These are phyloP conservation scores for Panulirus ornatus DNA, from an alignment of 1,140 invertebrate genomes.

Conservation along the genomic window DNA sequence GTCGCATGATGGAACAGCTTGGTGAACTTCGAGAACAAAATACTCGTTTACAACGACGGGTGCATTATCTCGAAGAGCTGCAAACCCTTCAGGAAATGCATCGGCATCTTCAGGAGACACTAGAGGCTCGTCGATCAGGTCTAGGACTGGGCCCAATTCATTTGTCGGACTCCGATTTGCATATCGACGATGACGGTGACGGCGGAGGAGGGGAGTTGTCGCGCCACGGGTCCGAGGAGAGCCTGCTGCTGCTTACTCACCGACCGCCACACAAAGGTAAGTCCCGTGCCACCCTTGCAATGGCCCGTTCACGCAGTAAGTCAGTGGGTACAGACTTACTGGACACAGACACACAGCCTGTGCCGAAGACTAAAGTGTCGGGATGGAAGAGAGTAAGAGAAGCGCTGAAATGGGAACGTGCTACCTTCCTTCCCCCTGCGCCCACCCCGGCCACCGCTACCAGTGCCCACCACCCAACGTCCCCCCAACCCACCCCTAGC, in stretches of 20 bases:
- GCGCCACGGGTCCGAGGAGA: slow-evolving; percentile 69
- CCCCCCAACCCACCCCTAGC: slow-evolving; percentile 51
- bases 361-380: slow-evolving; percentile 82
- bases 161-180: slow-evolving; percentile 64
- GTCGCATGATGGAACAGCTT: slow-evolving; percentile 87
- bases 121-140: slow-evolving; percentile 75
- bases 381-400: slow-evolving; percentile 91
- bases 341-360: slow-evolving; percentile 22
- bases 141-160: slow-evolving; percentile 57
- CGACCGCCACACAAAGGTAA: slow-evolving; percentile 61
- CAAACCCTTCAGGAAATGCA: slow-evolving; percentile 83
- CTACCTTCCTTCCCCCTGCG: slow-evolving; percentile 56
- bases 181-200: slow-evolving; percentile 61
- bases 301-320: slow-evolving; percentile 78
- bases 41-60: slow-evolving; percentile 83
- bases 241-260: slow-evolving; percentile 54
- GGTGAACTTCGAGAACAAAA: slow-evolving; percentile 86
- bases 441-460: slow-evolving; percentile 76
- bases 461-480: slow-evolving; percentile 65
- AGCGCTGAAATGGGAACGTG: slow-evolving; percentile 85
- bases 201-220: slow-evolving; percentile 41
- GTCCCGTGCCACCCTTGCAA: slow-evolving; percentile 31
- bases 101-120: slow-evolving; percentile 75
- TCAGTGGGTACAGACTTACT: slow-evolving; percentile 79
- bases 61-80: slow-evolving; percentile 86